Base-by-base conservation (phyloP, 2,888 invertebrate genomes). In the Scaptomyza polygonia region DNA sequence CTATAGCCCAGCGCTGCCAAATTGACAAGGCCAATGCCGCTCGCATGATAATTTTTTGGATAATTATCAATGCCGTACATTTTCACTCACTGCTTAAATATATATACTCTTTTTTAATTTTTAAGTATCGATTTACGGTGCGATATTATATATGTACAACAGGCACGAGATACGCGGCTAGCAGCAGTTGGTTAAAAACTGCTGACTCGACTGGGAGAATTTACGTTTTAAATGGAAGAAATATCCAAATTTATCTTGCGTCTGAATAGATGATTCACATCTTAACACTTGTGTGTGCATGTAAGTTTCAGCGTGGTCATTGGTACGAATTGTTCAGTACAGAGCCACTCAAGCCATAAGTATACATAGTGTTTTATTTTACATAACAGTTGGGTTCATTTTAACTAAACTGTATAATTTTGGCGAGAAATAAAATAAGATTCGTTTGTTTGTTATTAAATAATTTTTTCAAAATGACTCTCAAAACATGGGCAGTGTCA, bases 1-100 rank as follows among this genome's bases (percentile, higher is more conserved):
- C 83, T 85, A 73, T 91, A 90, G 53, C 91, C 91, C 48, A 91
- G 72, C 27, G 91, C 91, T 59, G 90, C 90, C 67, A 91, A 73
- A 71, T 91, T 91, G 43, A 90, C 89, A 55, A 90, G 88, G 48
- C 91, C 91, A 77, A 90, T 89, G 69, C 91, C 91, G 66, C 85
- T 90, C 43, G 91, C 86, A 76, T 90, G 89, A 85, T 90, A 91
- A 81, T 91, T 91, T 79, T 91, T 91, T 42, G 91, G 91, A 80
- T 90, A 91, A 72, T 89, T 84, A 79, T 84, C 84, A 58, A 84
- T 71, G 61, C 78, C 79, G 73, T 84, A 84, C 84, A 84, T 84
- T 59, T 52, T 73, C 48, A 67, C 34, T 55, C 49, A 66, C 59
- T 78, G 64, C 29, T 55, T 40, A 57, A 45, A 44, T 51, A 61